Base-by-base conservation (phyloP, 1,140 invertebrate genomes). In the Drosophila dunni region DNA sequence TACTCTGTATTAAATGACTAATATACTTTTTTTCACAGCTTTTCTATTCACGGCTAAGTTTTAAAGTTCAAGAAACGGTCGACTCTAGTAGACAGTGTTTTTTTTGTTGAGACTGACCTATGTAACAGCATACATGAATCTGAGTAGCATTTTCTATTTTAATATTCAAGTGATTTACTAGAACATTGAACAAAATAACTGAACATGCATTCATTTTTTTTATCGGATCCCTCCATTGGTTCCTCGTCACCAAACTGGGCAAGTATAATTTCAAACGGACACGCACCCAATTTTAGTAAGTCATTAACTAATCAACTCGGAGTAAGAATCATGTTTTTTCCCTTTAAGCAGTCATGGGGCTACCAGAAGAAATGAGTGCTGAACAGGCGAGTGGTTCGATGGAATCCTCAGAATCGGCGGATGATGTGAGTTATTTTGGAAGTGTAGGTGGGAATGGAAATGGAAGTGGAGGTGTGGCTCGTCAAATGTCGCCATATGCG, bases 241-340 rank as follows among this genome's bases (percentile, higher is more conserved):
- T 78, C 75, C 3, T 78, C 75, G 2, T 78, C 75, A n/a, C 75
- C 75, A 17, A 58, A 75, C 56, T 78, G 75, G 75, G 75, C 76
- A 3, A 61, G 42, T n/a, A 24, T 78, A 7, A 33, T 69, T 20
- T 40, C 60, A 1, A 57, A 20, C 15, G 60, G 46, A 15, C 8
- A 10, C 7, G 42, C 24, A 2, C 24, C 48, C 0, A 60, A n/a
- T 8, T 36, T 36, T 10, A 6, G 60, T 65, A 63, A 78, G 71
- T 8, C 1, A 3, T 2, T 13, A 36, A 40, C 7, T n/a, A 5
- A 34, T 34, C 13, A 2, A 9, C n/a, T 34, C 3, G 2, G 7
- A 36, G 24, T 2, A 33, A 34, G 6, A 53, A n/a, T 10, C 15
- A 36, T 33, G 6, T 4, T 48, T 36, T 3, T 15, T 45, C 9